phyloP scores from a whole-genome alignment of 2,113 vertebrate genomes.

The Cygnus buccinator region DNA sequence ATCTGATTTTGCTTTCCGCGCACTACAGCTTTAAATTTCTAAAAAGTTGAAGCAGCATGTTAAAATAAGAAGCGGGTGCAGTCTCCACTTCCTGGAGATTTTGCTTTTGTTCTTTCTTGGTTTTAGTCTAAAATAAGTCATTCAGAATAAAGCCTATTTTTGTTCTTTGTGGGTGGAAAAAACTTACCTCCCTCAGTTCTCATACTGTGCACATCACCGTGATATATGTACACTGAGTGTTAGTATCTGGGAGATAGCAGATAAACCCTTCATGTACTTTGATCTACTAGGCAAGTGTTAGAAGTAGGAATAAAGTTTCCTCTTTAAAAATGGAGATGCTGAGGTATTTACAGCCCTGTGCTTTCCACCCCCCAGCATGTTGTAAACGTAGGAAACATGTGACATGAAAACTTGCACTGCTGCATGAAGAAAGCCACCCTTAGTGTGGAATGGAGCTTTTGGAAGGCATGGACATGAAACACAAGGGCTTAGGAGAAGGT shows the following conservation, averaged over 20 bases:
- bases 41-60: conserved; percentile 29
- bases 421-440: background rate
- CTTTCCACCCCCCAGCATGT: background rate
- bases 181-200: background rate
- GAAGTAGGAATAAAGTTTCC: conserved; percentile 8
- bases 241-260: conserved; percentile 43
- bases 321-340: background rate
- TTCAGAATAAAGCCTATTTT: conserved; percentile 56
- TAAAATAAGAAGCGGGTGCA: conserved; percentile 24
- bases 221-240: background rate
- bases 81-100: conserved; percentile 41
- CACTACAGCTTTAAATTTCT: conserved; percentile 44
- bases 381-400: background rate
- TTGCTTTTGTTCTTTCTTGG: conserved; percentile 31
- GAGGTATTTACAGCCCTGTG: background rate
- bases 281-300: conserved; percentile 2
- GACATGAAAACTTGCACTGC: background rate
- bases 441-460: background rate
- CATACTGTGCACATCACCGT: background rate
- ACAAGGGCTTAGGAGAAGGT: background rate
- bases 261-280: conserved; percentile 26
- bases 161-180: conserved; percentile 53
- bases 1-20: conserved; percentile 15
- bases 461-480: background rate
- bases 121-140: conserved; percentile 59